Evolutionary conservation across 2,113 vertebrate genomes (phyloP).

Genomic region (Campylomormyrus tamandua): DNA sequence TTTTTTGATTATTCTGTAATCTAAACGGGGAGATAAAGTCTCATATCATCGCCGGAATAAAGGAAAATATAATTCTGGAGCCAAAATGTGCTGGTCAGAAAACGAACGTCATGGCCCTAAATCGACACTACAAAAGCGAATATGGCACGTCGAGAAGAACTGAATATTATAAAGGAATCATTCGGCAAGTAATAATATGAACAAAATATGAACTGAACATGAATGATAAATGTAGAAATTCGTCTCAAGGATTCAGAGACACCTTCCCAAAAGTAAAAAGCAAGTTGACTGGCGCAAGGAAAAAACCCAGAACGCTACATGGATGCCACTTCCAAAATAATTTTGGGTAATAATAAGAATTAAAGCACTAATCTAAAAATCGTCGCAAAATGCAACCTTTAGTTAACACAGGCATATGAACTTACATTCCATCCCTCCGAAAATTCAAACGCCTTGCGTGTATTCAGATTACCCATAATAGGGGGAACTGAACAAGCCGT

Average conservation of each 20-base stretch:
- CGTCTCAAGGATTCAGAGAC: background rate
- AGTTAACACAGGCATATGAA: constrained; percentile 10
- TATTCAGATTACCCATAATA: constrained; percentile 23
- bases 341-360: background rate
- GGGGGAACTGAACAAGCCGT: constrained; percentile 16
- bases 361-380: background rate
- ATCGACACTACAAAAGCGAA: background rate
- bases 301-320: background rate
- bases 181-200: background rate
- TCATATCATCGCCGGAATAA: background rate
- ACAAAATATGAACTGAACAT: background rate
- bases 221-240: background rate
- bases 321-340: background rate
- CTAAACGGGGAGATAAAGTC: constrained; percentile 48
- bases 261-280: background rate
- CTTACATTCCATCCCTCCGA: constrained; percentile 53
- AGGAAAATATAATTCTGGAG: background rate
- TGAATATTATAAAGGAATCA: background rate
- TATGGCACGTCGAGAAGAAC: background rate
- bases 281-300: background rate
- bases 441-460: constrained; percentile 16
- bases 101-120: background rate
- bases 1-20: constrained; percentile 71
- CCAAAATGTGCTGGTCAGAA: background rate
- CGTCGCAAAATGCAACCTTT: background rate